Percentiles rank a stretch among this genome's conserved stretches.
Conservation (phyloP, 2,888 invertebrate species). For the Drosophila multiciliata region DNA sequence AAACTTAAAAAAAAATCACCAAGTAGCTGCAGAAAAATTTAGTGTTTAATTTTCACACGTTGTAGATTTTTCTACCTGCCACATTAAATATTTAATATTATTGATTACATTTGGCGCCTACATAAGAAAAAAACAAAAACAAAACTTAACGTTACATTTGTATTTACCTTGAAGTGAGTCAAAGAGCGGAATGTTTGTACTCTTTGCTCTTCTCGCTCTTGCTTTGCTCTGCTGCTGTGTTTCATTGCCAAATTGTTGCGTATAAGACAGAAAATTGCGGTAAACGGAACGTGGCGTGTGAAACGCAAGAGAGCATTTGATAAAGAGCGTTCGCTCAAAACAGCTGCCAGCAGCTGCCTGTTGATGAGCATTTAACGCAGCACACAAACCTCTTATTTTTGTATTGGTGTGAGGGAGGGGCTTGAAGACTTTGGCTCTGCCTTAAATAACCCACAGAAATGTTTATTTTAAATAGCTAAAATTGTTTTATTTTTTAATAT, state of each 20-base stretch:
- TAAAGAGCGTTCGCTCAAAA: slow-evolving; percentile 2
- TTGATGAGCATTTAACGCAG: slow-evolving; percentile 46
- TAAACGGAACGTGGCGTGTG: slow-evolving; percentile 32
- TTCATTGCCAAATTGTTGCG: slow-evolving; percentile 53
- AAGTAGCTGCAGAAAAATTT: neutral
- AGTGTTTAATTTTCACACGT: neutral
- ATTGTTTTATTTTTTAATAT: neutral
- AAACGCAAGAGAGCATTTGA: slow-evolving; percentile 22
- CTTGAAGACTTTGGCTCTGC: neutral
- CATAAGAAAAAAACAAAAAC: slow-evolving; percentile 51
- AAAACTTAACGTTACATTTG: slow-evolving; percentile 73
- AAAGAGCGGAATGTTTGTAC: slow-evolving; percentile 10
- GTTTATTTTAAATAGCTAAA: neutral
- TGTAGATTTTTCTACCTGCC: slow-evolving; percentile 58
- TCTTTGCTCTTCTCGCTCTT: slow-evolving; percentile 34
- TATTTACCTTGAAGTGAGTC: slow-evolving; percentile 63
- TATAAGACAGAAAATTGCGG: slow-evolving; percentile 68
- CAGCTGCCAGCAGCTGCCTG: slow-evolving; percentile 68
- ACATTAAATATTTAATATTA: slow-evolving; percentile 84
- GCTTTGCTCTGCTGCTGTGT: neutral
- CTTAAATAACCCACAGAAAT: neutral
- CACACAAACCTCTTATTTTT: neutral
- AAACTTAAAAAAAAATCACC: neutral
- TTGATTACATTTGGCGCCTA: slow-evolving; percentile 79
- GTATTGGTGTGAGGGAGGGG: too few relatives aligned